Base-by-base conservation (phyloP, 1,140 invertebrate species). In the Matsumurasca onukii region DNA sequence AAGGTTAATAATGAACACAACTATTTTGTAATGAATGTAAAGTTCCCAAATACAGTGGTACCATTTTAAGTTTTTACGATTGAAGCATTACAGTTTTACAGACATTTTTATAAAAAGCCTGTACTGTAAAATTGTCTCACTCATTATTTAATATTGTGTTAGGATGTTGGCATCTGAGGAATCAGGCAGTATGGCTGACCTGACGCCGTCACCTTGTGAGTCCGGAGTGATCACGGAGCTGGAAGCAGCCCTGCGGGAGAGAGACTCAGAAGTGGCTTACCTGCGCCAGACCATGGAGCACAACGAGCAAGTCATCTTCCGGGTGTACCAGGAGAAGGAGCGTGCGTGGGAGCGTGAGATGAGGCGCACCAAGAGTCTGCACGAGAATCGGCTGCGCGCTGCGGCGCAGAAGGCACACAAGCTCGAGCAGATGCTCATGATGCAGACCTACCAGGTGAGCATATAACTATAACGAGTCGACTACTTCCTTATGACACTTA, bases 151-250 rank as follows among this genome's bases (percentile, higher is more conserved):
- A n/a, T n/a, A n/a, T n/a, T n/a, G n/a, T n/a, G n/a, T n/a, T 65
- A 62, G 72, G 31, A 69, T 68, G 45, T 57, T 66, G n/a, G 72
- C 69, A 2, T 70, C 67, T 3, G 68, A 71, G 48, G 70, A 67
- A 29, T 70, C 73, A 3, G 72, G 69, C 27, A 79, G 78, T 72
- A 69, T 80, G n/a, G 65, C 80, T 24, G 80, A 83, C 51, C 78
- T 90, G 65, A 91, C 90, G 27, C 91, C 91, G 1, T 92, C 91
- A 2, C 91, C 91, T 0, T 90, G 88, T 27, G 91, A 93, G 78
- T 91, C 90, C 22, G 89, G 91, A 3, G 72, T 69, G n/a, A 52
- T 93, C 3, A 89, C 89, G 0, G 91, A 93, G 74, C 80, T 93
- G 69, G 92, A 93, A 78, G 87, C 85, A 70, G 83, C 89, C 17